phyloP scores from a whole-genome alignment of 2,888 invertebrate genomes.

The Beris chalybata region DNA sequence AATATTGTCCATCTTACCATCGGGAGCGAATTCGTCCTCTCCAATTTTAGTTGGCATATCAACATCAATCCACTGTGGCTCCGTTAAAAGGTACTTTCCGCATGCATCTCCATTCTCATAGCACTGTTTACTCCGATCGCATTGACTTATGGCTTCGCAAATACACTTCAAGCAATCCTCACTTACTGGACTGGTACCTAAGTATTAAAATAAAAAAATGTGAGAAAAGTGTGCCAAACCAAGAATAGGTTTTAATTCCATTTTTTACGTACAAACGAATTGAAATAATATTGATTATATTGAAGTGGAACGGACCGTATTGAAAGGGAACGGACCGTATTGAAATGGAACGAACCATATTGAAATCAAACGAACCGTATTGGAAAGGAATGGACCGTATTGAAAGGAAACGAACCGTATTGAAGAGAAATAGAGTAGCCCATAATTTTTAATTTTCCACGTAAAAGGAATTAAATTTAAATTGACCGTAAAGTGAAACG shows the following conservation, averaged over 20 bases:
- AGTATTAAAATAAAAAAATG: constrained; percentile 78
- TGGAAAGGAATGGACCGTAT: no score
- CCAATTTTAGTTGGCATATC: constrained; percentile 53
- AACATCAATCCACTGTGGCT: constrained; percentile 83
- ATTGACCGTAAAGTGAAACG: no score
- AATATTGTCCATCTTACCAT: background rate
- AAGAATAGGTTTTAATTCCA: constrained; percentile 54
- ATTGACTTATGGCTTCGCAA: constrained; percentile 78
- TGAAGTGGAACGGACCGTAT: no score
- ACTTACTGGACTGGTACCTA: constrained; percentile 63
- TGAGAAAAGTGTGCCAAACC: constrained; percentile 77
- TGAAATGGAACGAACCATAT: no score
- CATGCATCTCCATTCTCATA: constrained; percentile 63
- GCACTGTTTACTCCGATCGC: constrained; percentile 65
- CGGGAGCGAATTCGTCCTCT: constrained; percentile 42
- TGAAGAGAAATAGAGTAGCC: no score
- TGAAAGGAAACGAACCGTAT: no score
- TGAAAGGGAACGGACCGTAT: no score
- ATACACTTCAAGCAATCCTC: constrained; percentile 79
- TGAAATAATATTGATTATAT: no score
- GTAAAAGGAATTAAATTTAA: no score
- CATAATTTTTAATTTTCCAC: no score
- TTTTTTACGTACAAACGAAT: no score
- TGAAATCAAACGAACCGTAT: no score
- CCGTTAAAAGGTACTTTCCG: constrained; percentile 82